A percentile compares a stretch with the other conserved stretches of the same genome.
Evolutionary conservation across 1,140 invertebrate species (phyloP).

Genomic region (Metopolophium dirhodum): DNA sequence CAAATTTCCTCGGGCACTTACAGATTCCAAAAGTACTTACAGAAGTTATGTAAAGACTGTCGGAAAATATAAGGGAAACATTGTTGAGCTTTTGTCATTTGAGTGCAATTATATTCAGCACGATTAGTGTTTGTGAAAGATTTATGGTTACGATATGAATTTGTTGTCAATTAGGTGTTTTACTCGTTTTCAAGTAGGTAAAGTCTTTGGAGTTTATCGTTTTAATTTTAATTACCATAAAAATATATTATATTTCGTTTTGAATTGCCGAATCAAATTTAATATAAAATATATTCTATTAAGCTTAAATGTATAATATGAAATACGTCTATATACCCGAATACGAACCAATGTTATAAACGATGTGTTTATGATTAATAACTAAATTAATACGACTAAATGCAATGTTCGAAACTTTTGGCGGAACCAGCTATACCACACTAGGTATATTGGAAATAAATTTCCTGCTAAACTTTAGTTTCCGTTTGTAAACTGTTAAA

Average conservation of each 20-base stretch:
- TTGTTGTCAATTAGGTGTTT: neutral
- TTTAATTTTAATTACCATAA: neutral
- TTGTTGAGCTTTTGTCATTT: neutral
- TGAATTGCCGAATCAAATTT: neutral
- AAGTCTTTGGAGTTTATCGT: neutral
- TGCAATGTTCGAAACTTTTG: neutral
- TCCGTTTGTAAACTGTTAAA: neutral
- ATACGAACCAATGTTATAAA: no score
- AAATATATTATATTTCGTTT: neutral
- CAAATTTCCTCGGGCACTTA: neutral
- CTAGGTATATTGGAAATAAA: neutral
- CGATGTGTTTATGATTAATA: neutral
- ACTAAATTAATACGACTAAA: neutral
- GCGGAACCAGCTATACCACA: neutral
- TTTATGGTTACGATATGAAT: neutral
- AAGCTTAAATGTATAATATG: neutral
- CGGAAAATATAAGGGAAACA: neutral
- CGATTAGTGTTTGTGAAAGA: conserved; percentile 6
- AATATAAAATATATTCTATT: neutral
- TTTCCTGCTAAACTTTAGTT: neutral
- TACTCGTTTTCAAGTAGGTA: neutral
- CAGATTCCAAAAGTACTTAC: conserved; percentile 17
- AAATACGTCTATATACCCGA: neutral
- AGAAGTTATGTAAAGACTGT: neutral
- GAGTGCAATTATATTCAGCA: neutral